Conservation (phyloP, 2,888 invertebrate genomes). For the Drosophila diplacantha region DNA sequence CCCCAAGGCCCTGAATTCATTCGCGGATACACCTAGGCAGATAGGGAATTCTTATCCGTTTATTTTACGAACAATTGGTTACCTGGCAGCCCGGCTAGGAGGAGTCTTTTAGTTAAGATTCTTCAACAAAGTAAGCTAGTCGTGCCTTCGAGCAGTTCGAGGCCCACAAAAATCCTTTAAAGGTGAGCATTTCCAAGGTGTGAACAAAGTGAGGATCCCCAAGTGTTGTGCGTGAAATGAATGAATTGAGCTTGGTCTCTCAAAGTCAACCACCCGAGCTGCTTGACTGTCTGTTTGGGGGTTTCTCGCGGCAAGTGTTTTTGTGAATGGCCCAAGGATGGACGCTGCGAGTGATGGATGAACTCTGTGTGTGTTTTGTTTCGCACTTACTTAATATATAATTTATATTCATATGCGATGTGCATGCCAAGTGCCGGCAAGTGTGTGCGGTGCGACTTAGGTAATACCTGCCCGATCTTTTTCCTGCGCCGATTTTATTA, state of each 20-base stretch:
- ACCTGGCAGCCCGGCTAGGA: slow-evolving; percentile 36
- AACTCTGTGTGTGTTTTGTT: slow-evolving; percentile 9
- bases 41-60: slow-evolving; percentile 35
- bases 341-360: slow-evolving; percentile 21
- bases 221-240: slow-evolving; percentile 29
- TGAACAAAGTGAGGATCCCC: slow-evolving; percentile 21
- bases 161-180: neutral
- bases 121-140: slow-evolving; percentile 26
- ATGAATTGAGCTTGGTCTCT: slow-evolving; percentile 10
- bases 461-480: slow-evolving; percentile 43
- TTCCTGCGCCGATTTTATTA: slow-evolving; percentile 18
- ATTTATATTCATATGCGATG: slow-evolving; percentile 11
- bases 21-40: slow-evolving; percentile 22
- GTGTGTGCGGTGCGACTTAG: slow-evolving; percentile 23
- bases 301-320: slow-evolving; percentile 29
- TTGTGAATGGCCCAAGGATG: slow-evolving; percentile 38
- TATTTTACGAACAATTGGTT: slow-evolving; percentile 7
- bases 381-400: neutral
- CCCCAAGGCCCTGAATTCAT: slow-evolving; percentile 18
- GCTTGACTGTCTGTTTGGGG: slow-evolving; percentile 33
- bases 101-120: slow-evolving; percentile 40
- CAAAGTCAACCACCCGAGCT: slow-evolving; percentile 41
- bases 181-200: slow-evolving; percentile 34
- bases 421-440: slow-evolving; percentile 40
- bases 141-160: neutral